phyloP scores from a whole-genome alignment of 2,113 vertebrate species.

The Grammomys dolichurus region DNA sequence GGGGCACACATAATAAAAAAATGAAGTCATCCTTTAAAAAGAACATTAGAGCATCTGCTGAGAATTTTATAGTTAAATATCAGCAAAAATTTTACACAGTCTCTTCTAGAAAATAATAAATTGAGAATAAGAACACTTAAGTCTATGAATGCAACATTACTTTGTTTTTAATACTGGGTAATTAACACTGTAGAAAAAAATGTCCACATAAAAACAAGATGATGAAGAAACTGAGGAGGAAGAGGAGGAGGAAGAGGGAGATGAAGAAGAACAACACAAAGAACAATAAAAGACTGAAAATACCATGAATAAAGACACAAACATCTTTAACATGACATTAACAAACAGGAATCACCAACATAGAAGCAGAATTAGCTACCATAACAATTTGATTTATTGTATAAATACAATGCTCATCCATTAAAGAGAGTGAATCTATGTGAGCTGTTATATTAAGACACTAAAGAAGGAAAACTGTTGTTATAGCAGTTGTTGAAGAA shows the following conservation, averaged over 20 bases:
- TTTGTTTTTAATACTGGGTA: not conserved
- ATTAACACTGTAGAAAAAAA: not conserved
- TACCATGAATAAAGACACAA: not conserved
- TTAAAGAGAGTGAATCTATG: not conserved
- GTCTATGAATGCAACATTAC: not conserved
- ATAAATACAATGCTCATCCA: not conserved
- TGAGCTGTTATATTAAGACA: not conserved
- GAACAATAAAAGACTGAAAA: not conserved
- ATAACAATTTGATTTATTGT: not conserved
- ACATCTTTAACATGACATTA: not conserved
- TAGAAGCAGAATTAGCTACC: not conserved
- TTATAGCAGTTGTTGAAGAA: not conserved
- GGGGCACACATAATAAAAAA: not conserved
- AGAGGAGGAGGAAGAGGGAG: too few relatives aligned
- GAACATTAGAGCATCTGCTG: not conserved
- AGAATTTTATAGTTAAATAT: not conserved
- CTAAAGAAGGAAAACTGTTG: not conserved
- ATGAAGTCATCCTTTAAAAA: not conserved
- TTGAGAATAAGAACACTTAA: not conserved
- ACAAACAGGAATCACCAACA: not conserved
- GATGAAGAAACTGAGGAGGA: too few relatives aligned
- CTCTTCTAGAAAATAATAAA: not conserved
- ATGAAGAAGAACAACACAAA: not conserved
- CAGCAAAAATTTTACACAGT: not conserved
- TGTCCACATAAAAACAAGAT: not conserved